Conservation (phyloP, 2,113 vertebrate species). For the Lepus americanus region DNA sequence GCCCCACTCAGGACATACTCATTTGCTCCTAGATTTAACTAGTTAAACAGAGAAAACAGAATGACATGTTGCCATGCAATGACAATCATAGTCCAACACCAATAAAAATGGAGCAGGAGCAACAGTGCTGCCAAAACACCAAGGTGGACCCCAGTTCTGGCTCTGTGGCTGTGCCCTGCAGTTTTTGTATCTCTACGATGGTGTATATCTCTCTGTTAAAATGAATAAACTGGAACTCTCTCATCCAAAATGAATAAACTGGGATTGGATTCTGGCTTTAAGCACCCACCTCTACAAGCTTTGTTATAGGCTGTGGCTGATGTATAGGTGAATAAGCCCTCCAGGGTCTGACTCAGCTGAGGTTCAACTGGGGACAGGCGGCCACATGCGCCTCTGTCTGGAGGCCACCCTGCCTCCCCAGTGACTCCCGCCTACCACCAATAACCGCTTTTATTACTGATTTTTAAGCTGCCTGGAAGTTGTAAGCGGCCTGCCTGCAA, state of each 20-base stretch:
- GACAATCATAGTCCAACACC: neutral
- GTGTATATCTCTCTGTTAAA: too few relatives aligned
- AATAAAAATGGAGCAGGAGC: neutral
- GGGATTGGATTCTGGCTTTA: too few relatives aligned
- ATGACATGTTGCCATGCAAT: neutral
- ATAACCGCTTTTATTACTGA: neutral
- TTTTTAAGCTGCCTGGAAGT: neutral
- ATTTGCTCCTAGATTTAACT: neutral
- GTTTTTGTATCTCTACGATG: too few relatives aligned
- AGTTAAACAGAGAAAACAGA: neutral
- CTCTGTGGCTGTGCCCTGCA: too few relatives aligned
- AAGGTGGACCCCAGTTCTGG: too few relatives aligned
- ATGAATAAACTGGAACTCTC: too few relatives aligned
- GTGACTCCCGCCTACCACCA: neutral
- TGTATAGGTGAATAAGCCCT: neutral
- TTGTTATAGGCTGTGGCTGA: neutral
- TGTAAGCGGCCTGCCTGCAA: neutral
- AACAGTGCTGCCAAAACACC: neutral
- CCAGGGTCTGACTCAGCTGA: neutral
- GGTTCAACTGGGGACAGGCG: neutral
- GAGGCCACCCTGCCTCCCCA: neutral
- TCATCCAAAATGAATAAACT: too few relatives aligned
- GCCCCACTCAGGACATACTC: neutral
- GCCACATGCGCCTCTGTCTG: neutral
- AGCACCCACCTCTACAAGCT: too few relatives aligned